Evolutionary conservation across 2,797 vertebrate species (phyloP).

Genomic region (Sebastes iracundus): DNA sequence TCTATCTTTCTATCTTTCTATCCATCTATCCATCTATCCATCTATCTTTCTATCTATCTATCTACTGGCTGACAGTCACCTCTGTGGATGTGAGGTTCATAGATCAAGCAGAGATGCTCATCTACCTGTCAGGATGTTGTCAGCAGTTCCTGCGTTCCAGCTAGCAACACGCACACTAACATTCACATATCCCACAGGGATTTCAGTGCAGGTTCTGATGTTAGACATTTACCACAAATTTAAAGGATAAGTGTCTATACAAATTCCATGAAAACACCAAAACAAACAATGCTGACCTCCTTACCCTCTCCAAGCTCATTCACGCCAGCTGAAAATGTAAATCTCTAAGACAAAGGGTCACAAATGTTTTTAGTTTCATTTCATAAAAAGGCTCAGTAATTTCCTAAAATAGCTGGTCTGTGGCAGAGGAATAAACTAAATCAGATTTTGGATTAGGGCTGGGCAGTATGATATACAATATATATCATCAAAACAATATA

Average conservation of each 20-base stretch:
- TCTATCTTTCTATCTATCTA: not conserved
- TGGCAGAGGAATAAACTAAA: no score
- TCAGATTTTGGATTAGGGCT: not conserved
- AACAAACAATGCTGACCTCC: not conserved
- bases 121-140: not conserved
- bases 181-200: not conserved
- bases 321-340: not conserved
- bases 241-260: not conserved
- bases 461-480: no score
- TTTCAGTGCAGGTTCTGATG: not conserved
- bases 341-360: not conserved
- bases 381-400: not conserved
- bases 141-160: not conserved
- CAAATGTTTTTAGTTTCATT: not conserved
- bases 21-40: not conserved
- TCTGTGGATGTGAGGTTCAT: constrained; percentile 2
- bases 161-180: not conserved
- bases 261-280: not conserved
- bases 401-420: no score
- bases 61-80: not conserved
- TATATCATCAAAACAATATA: no score
- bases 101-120: not conserved
- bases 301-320: not conserved
- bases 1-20: not conserved
- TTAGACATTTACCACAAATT: not conserved